Percentiles rank a stretch among this genome's conserved stretches.
These are phyloP conservation scores for Nomada ferruginata DNA, from an alignment of 2,888 invertebrate species.

Conservation along the genomic window DNA sequence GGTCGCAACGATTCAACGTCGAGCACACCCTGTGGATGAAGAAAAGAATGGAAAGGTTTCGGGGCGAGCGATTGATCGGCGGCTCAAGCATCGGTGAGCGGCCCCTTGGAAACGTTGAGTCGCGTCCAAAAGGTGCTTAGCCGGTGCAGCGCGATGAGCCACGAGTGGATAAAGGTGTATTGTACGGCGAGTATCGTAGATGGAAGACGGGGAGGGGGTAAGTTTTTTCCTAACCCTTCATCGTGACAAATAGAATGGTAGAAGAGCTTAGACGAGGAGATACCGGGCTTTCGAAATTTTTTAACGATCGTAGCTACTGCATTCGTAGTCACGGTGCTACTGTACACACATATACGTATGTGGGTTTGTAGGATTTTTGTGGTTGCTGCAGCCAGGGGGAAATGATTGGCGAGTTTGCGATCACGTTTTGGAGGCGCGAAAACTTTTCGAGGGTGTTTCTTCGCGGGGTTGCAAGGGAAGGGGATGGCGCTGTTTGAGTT, in stretches of 20 bases:
- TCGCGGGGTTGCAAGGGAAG: background rate
- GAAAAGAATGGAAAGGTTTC: background rate
- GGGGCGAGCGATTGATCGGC: conserved; percentile 9
- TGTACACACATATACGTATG: too few relatives aligned
- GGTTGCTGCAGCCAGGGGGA: conserved; percentile 3
- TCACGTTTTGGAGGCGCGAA: background rate
- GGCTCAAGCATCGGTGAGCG: conserved; percentile 13
- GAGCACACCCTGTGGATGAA: conserved; percentile 41
- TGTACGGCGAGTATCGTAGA: conserved; percentile 6
- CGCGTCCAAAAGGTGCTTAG: conserved; percentile 40
- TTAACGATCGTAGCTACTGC: conserved; percentile 37
- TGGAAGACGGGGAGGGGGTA: background rate
- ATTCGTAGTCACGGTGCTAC: too few relatives aligned
- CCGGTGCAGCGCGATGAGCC: conserved; percentile 17
- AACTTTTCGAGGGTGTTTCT: conserved; percentile 11
- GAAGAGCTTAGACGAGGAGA: background rate
- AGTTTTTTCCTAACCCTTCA: background rate
- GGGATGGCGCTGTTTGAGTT: conserved; percentile 2
- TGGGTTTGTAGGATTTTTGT: too few relatives aligned
- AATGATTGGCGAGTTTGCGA: conserved; percentile 16
- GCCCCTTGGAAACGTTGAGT: conserved; percentile 15
- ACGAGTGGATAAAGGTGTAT: conserved; percentile 51
- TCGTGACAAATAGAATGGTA: conserved; percentile 15
- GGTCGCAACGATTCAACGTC: conserved; percentile 52
- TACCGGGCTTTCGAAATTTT: conserved; percentile 19